phyloP scores from a whole-genome alignment of 2,113 vertebrate genomes.

The Chaetura pelagica region DNA sequence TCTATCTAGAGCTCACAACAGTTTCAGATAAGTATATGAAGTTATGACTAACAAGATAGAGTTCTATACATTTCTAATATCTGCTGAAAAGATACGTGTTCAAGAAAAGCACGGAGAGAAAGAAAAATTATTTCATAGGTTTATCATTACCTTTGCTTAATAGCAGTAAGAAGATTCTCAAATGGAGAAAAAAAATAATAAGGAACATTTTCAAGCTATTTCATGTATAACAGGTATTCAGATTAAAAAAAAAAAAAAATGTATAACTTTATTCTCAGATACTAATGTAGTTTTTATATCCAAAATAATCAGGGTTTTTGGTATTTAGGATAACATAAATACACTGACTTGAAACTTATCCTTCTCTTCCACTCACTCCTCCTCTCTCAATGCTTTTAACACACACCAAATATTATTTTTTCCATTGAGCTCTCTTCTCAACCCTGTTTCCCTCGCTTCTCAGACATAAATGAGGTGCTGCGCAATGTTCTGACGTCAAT shows the following conservation, averaged over 20 bases:
- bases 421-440: constrained; percentile 49
- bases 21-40: not conserved
- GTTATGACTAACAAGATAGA: constrained; percentile 22
- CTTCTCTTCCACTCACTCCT: constrained; percentile 34
- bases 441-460: constrained; percentile 32
- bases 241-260: not conserved
- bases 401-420: constrained; percentile 62
- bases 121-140: not conserved
- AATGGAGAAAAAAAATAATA: not conserved
- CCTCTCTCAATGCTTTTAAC: constrained; percentile 53
- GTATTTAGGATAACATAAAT: constrained; percentile 49
- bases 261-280: not conserved
- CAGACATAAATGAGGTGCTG: constrained; percentile 65
- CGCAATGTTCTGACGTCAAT: constrained; percentile 59
- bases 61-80: constrained; percentile 32
- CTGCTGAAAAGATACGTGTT: not conserved
- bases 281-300: constrained; percentile 1
- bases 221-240: not conserved
- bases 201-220: not conserved
- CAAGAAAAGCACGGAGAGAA: not conserved
- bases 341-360: constrained; percentile 40
- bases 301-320: constrained; percentile 10
- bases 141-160: not conserved
- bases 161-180: not conserved
- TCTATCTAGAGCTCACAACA: constrained; percentile 28